Percentiles rank a stretch among this genome's conserved stretches.
phyloP scores from a whole-genome alignment of 2,888 invertebrate genomes.

The Stenotaenia linearis region DNA sequence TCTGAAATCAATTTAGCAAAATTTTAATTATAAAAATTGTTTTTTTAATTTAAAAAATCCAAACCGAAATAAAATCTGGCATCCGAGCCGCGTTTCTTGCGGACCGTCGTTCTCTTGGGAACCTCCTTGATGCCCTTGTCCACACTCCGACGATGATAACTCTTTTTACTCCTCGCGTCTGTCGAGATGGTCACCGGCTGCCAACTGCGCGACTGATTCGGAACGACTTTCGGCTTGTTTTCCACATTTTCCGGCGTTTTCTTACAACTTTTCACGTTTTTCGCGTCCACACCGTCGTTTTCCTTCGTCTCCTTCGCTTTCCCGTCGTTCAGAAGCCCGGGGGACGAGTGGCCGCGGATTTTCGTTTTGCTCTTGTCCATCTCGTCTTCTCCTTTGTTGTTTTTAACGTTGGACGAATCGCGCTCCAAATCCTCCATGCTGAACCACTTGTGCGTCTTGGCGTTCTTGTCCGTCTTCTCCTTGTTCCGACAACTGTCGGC shows the following conservation, averaged over 20 bases:
- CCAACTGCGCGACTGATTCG: not conserved
- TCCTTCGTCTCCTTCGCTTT: not conserved
- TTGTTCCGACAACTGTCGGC: not conserved
- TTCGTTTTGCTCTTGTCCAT: not conserved
- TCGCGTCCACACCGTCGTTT: not conserved
- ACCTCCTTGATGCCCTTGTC: not conserved
- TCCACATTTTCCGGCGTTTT: not conserved
- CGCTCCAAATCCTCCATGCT: not conserved
- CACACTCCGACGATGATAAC: not conserved
- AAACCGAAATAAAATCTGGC: not conserved
- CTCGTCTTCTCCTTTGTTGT: not conserved
- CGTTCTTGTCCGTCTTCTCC: not conserved
- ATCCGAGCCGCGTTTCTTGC: not conserved
- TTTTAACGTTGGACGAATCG: not conserved
- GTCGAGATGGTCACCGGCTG: not conserved
- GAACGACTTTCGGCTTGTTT: not conserved
- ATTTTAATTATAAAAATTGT: not conserved
- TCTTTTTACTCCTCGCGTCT: not conserved
- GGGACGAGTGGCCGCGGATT: not conserved
- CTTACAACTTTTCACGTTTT: not conserved
- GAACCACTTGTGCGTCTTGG: not conserved
- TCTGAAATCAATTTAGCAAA: not conserved
- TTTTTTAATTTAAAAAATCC: not conserved
- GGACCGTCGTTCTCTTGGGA: not conserved
- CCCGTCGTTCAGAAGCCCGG: not conserved